phyloP scores from a whole-genome alignment of 1,140 invertebrate genomes.

The Acyrthosiphon pisum region DNA sequence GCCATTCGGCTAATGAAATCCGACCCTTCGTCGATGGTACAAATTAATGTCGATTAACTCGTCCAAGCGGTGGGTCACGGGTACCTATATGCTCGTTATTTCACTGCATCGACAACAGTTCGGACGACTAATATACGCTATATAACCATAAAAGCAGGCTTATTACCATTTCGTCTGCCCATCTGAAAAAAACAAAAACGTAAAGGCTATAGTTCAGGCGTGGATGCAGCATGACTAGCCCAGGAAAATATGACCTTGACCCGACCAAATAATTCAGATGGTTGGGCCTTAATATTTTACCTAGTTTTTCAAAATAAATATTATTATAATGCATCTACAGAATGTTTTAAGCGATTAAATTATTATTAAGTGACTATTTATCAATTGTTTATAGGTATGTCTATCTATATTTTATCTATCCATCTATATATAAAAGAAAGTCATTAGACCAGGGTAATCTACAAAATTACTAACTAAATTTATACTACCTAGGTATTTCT shows the following conservation, averaged over 20 bases:
- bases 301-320: too few species aligned
- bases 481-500: too few species aligned
- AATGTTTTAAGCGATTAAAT: too few species aligned
- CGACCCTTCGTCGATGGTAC: slow-evolving; percentile 33
- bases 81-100: neutral
- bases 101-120: neutral
- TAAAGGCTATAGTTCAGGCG: neutral
- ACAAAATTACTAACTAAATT: too few species aligned
- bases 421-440: too few species aligned
- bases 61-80: neutral
- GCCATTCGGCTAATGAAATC: slow-evolving; percentile 54
- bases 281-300: neutral
- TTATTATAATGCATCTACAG: too few species aligned
- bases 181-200: neutral
- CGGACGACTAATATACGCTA: neutral
- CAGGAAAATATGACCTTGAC: neutral
- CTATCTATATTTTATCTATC: too few species aligned
- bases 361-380: too few species aligned
- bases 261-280: neutral
- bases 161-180: neutral
- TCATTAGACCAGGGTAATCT: too few species aligned
- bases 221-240: neutral
- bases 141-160: neutral
- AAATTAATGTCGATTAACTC: slow-evolving; percentile 55
- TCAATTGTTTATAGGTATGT: too few species aligned